Evolutionary conservation across 2,888 invertebrate species (phyloP).

Genomic region (Balanococcus diminutus): DNA sequence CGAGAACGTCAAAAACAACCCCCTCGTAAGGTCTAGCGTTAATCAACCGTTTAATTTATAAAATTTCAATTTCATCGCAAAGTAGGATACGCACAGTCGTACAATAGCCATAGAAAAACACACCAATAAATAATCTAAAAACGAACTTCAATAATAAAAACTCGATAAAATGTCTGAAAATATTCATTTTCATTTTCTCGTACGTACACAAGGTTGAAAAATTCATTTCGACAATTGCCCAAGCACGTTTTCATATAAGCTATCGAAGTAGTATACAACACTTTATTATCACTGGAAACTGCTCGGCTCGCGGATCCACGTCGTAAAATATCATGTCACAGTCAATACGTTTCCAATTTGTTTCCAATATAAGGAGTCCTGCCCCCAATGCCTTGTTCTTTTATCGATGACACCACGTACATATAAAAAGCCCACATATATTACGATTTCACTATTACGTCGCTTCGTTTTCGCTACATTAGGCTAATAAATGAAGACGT

Average conservation of each 20-base stretch:
- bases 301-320: not conserved
- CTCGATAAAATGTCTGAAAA: not conserved
- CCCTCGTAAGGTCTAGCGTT: no score
- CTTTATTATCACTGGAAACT: not conserved
- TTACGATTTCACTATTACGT: not conserved
- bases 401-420: not conserved
- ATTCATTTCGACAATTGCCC: not conserved
- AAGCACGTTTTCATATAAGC: not conserved
- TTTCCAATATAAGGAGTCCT: no score
- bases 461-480: not conserved
- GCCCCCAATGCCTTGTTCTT: not conserved
- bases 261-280: not conserved
- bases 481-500: constrained; percentile 11
- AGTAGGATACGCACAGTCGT: no score
- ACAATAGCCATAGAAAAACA: no score
- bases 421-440: not conserved
- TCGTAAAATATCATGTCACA: not conserved
- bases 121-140: no score
- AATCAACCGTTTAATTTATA: no score
- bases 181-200: not conserved
- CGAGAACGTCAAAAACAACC: no score
- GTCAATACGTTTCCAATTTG: constrained; percentile 1
- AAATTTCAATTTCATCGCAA: no score
- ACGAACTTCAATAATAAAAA: not conserved
- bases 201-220: not conserved